phyloP scores from a whole-genome alignment of 2,888 invertebrate species.

The Ernsta delagoae region DNA sequence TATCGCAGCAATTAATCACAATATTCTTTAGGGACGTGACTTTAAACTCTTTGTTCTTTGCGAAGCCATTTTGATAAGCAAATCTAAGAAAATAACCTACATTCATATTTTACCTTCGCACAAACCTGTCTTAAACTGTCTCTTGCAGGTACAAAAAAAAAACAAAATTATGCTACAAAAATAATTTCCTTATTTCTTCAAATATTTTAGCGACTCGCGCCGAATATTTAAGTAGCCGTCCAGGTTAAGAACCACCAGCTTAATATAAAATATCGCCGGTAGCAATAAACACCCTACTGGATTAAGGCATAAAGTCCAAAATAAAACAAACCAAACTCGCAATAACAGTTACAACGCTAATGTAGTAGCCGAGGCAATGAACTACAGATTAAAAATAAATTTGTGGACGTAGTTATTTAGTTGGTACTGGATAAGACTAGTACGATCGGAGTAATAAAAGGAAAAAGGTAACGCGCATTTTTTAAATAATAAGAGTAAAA shows the following conservation, averaged over 20 bases:
- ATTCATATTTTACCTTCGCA: not conserved
- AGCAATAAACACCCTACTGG: conserved; percentile 30
- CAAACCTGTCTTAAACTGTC: not conserved
- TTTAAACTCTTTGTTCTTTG: too few species aligned
- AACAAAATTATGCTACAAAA: not conserved
- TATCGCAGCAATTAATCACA: too few species aligned
- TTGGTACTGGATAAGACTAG: conserved; percentile 15
- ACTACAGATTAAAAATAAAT: conserved; percentile 39
- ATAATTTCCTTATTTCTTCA: not conserved
- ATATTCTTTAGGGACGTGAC: too few species aligned
- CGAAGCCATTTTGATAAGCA: too few species aligned
- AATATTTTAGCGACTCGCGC: conserved; percentile 2
- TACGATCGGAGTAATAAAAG: not conserved
- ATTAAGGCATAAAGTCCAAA: conserved; percentile 36
- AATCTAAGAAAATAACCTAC: not conserved
- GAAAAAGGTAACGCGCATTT: not conserved
- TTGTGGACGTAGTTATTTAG: conserved; percentile 4
- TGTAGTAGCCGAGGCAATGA: conserved; percentile 41
- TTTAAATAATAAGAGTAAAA: too few species aligned
- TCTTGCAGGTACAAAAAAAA: not conserved
- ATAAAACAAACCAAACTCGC: conserved; percentile 37
- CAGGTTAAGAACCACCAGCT: conserved; percentile 20
- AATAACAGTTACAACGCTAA: conserved; percentile 41
- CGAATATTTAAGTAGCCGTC: not conserved
- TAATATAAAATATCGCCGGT: conserved; percentile 28